Evolutionary conservation across 2,113 vertebrate species (phyloP).

Genomic region (Peucedramus taeniatus): DNA sequence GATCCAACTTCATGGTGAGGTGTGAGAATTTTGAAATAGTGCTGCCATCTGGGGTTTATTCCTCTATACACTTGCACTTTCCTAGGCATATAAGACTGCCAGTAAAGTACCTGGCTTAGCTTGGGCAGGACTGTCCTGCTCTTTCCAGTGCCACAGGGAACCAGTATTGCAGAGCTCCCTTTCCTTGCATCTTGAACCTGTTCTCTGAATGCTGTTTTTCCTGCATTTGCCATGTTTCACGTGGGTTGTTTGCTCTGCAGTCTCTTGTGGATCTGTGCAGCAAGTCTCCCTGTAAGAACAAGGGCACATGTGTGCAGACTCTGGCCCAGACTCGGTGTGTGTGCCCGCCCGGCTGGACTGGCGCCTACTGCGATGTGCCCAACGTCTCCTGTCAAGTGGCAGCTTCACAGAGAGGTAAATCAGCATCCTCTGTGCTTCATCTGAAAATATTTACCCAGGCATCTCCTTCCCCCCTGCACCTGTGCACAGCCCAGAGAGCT

Average conservation of each 20-base stretch:
- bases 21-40: not conserved
- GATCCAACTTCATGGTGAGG: not conserved
- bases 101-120: not conserved
- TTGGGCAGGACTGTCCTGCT: not conserved
- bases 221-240: not conserved
- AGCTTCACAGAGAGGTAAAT: conserved; percentile 77
- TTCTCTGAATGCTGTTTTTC: not conserved
- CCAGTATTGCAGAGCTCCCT: not conserved
- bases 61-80: not conserved
- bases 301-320: conserved; percentile 81
- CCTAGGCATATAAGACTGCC: not conserved
- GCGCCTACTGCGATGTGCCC: conserved; percentile 90
- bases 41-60: not conserved
- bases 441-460: not conserved
- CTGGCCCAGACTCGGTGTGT: conserved; percentile 78
- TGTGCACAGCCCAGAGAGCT: not conserved
- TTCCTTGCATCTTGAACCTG: not conserved
- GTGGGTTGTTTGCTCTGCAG: conserved; percentile 41
- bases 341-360: conserved; percentile 81
- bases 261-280: conserved; percentile 82
- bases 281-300: conserved; percentile 82
- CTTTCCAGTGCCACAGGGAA: not conserved
- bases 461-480: not conserved
- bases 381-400: conserved; percentile 81
- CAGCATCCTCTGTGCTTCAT: not conserved